These are phyloP conservation scores for Peromyscus attwateri DNA, from an alignment of 2,797 vertebrate genomes.

Conservation along the genomic window DNA sequence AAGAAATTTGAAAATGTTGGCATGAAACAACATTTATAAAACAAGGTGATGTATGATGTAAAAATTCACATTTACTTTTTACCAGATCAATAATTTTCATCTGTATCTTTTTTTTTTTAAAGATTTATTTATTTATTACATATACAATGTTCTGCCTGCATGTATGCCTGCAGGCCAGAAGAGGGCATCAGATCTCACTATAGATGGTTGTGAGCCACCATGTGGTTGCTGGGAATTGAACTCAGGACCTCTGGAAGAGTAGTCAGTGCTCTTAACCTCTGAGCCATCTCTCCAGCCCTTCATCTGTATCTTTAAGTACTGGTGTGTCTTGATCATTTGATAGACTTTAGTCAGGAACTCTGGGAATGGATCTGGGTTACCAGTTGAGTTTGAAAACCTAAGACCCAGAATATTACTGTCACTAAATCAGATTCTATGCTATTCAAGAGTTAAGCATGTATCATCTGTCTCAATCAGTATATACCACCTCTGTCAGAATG, in stretches of 20 bases:
- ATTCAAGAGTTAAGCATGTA: constrained; percentile 19
- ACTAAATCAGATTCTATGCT: background rate
- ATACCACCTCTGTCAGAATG: constrained; percentile 3
- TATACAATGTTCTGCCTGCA: no score
- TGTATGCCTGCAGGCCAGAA: no score
- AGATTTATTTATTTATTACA: no score
- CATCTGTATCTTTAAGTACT: constrained; percentile 16
- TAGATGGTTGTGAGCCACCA: no score
- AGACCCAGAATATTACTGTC: constrained; percentile 23
- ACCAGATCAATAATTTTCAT: constrained; percentile 37
- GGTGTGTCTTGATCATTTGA: background rate
- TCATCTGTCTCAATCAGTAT: background rate
- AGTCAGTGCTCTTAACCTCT: no score
- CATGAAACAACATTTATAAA: constrained; percentile 1
- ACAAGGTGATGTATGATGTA: constrained; percentile 28
- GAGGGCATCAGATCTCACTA: no score
- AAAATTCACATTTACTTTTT: constrained; percentile 42
- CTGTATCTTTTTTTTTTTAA: background rate
- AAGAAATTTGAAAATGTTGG: background rate
- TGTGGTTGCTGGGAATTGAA: no score
- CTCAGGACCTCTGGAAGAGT: no score
- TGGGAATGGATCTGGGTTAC: background rate
- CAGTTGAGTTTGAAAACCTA: constrained; percentile 43
- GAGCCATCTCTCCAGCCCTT: background rate
- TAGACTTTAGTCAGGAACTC: background rate